A percentile compares a stretch with the other conserved stretches of the same genome.
phyloP scores from a whole-genome alignment of 2,113 vertebrate species.

The Verasper variegatus region DNA sequence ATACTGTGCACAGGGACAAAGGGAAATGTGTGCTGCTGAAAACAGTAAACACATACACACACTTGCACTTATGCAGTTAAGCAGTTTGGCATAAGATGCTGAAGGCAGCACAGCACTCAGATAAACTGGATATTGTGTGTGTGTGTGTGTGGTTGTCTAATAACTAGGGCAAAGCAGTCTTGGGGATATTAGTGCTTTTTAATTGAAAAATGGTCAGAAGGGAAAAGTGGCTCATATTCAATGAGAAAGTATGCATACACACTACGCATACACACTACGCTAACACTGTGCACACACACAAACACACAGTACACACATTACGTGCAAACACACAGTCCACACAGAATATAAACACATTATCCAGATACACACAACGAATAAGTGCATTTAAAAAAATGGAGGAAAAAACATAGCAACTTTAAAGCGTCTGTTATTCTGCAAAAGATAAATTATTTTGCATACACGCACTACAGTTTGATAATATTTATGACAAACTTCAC shows the following conservation, averaged over 20 bases:
- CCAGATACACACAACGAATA: conserved; percentile 1
- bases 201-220: conserved; percentile 69
- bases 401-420: background rate
- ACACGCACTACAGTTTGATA: background rate
- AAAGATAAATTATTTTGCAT: background rate
- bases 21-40: background rate
- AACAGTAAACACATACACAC: background rate
- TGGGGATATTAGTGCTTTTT: conserved; percentile 71
- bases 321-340: background rate
- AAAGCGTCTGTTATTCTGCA: background rate
- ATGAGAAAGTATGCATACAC: conserved; percentile 3
- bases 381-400: background rate
- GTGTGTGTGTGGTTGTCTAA: conserved; percentile 29
- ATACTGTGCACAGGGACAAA: background rate
- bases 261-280: no score
- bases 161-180: conserved; percentile 72
- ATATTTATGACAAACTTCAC: background rate
- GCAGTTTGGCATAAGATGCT: conserved; percentile 55
- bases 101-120: conserved; percentile 48
- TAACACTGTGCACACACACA: background rate
- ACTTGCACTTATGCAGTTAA: conserved; percentile 42
- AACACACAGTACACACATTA: no score
- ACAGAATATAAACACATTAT: conserved; percentile 31
- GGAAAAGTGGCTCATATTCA: conserved; percentile 43
- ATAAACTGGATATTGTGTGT: conserved; percentile 22